These are phyloP conservation scores for Drosophila antonietae DNA, from an alignment of 2,888 invertebrate species.

Conservation along the genomic window DNA sequence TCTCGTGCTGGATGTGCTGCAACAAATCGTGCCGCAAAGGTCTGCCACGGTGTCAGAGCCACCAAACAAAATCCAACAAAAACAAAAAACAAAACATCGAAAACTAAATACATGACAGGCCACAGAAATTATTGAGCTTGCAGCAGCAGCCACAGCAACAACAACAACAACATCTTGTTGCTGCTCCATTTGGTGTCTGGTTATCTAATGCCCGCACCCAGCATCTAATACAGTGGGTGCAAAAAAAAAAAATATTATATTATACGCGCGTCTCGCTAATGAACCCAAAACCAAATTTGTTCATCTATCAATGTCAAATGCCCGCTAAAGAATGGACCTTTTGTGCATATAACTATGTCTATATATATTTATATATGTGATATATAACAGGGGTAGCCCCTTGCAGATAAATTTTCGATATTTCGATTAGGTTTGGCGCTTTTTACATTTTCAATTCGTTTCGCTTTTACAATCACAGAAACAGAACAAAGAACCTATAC, in stretches of 20 bases:
- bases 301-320: slow-evolving; percentile 79
- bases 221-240: slow-evolving; percentile 65
- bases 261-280: slow-evolving; percentile 57
- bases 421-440: slow-evolving; percentile 30
- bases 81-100: slow-evolving; percentile 10
- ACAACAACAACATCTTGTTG: slow-evolving; percentile 25
- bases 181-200: slow-evolving; percentile 56
- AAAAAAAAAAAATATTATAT: slow-evolving; percentile 58
- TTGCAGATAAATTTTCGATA: slow-evolving; percentile 61
- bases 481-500: slow-evolving; percentile 71
- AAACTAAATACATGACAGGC: slow-evolving; percentile 70
- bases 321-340: slow-evolving; percentile 65
- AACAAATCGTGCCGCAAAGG: slow-evolving; percentile 84
- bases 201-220: slow-evolving; percentile 70
- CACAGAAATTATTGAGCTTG: slow-evolving; percentile 77
- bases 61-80: slow-evolving; percentile 23
- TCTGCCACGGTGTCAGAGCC: slow-evolving; percentile 82
- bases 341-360: slow-evolving; percentile 37
- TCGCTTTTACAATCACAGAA: slow-evolving; percentile 68
- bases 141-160: slow-evolving; percentile 38
- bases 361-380: neutral
- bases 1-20: slow-evolving; percentile 80
- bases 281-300: slow-evolving; percentile 55
- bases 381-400: slow-evolving; percentile 17
- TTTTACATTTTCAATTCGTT: slow-evolving; percentile 60